A percentile compares a stretch with the other conserved stretches of the same genome.
These are phyloP conservation scores for Notothenia rossii DNA, from an alignment of 2,113 vertebrate species.

Conservation along the genomic window DNA sequence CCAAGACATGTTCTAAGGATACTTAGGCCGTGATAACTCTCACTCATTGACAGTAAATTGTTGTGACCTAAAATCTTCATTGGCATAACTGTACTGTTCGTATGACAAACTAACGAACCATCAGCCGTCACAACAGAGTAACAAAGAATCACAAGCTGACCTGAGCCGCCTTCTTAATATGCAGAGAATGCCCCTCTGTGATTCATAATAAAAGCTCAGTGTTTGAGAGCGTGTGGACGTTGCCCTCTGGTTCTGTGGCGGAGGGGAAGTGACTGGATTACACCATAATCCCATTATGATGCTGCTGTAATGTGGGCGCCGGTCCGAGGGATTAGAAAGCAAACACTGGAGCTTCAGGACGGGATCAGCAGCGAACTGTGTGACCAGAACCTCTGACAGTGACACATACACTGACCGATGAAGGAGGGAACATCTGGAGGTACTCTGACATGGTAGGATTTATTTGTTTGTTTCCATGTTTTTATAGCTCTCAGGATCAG, in stretches of 20 bases:
- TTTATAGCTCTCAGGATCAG: background rate
- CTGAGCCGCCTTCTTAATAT: constrained; percentile 60
- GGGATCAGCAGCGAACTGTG: constrained; percentile 26
- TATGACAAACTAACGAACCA: too few species aligned
- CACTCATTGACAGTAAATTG: too few species aligned
- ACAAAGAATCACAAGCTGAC: constrained; percentile 44
- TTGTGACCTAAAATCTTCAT: too few species aligned
- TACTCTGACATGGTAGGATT: constrained; percentile 49
- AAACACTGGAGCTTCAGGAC: constrained; percentile 34
- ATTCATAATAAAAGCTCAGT: constrained; percentile 68
- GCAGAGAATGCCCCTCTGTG: constrained; percentile 71
- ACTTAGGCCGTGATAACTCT: too few species aligned
- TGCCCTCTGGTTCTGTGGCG: constrained; percentile 56
- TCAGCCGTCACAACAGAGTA: constrained; percentile 13
- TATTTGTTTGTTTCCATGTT: background rate
- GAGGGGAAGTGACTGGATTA: constrained; percentile 74
- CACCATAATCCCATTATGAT: constrained; percentile 80
- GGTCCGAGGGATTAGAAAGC: constrained; percentile 65
- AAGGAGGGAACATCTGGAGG: constrained; percentile 3
- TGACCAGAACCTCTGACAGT: constrained; percentile 29
- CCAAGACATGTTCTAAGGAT: too few species aligned
- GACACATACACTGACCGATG: background rate
- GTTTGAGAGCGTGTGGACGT: constrained; percentile 67
- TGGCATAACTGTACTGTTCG: too few species aligned
- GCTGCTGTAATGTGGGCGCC: constrained; percentile 73